Percentiles rank a stretch among this genome's conserved stretches.
These are phyloP conservation scores for Platyrinchus mystaceus DNA, from an alignment of 2,797 vertebrate genomes.

Conservation along the genomic window DNA sequence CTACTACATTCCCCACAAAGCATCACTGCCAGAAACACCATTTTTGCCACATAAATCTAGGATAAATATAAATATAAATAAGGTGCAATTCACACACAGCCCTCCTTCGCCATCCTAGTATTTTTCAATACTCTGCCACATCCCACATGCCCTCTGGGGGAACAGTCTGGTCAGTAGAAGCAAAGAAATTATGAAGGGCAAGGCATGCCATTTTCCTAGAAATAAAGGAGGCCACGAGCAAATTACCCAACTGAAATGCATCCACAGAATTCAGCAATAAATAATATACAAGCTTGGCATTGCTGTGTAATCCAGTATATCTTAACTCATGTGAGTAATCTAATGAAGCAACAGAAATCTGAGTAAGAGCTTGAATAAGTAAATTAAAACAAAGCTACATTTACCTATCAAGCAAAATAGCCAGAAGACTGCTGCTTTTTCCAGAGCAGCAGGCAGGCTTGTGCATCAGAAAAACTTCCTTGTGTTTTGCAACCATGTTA, in stretches of 20 bases:
- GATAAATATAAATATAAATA: neutral
- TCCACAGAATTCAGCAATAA: neutral
- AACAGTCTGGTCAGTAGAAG: slow-evolving; percentile 66
- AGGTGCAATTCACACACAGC: neutral
- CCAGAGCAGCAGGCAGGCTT: neutral
- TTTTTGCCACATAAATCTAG: neutral
- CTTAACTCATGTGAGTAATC: slow-evolving; percentile 13
- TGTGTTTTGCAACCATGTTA: neutral
- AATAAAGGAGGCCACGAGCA: neutral
- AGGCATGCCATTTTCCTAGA: slow-evolving; percentile 47
- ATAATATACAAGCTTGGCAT: neutral
- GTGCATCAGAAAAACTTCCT: neutral
- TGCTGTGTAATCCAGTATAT: neutral
- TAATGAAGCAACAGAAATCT: neutral
- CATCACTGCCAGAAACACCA: neutral
- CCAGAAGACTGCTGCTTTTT: neutral
- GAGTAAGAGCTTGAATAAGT: slow-evolving; percentile 7
- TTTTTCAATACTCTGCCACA: slow-evolving; percentile 58
- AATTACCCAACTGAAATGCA: neutral
- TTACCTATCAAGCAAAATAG: neutral
- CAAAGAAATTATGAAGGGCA: slow-evolving; percentile 54
- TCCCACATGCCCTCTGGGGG: slow-evolving; percentile 67
- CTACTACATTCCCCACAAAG: neutral
- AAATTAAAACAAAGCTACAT: slow-evolving; percentile 30
- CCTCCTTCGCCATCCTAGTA: neutral